phyloP scores from a whole-genome alignment of 2,888 invertebrate species.

The Drosophila crucigera region DNA sequence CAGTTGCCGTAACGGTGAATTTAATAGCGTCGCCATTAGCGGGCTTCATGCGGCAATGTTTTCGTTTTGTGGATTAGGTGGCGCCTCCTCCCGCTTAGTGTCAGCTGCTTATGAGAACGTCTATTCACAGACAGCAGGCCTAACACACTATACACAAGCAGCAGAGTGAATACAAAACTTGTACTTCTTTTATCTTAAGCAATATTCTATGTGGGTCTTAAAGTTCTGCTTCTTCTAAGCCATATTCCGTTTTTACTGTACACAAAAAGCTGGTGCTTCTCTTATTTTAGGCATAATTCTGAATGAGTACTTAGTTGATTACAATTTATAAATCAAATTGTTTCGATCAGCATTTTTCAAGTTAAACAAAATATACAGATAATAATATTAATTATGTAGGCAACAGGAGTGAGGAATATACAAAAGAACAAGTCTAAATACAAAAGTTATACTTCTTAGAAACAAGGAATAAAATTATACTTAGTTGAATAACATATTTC shows the following conservation, averaged over 20 bases:
- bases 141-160: not conserved
- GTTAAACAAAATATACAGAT: not conserved
- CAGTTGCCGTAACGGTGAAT: slow-evolving; percentile 21
- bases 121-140: slow-evolving; percentile 9
- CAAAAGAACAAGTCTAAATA: not conserved
- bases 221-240: not conserved
- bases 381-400: not conserved
- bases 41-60: slow-evolving; percentile 63
- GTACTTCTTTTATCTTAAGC: not conserved
- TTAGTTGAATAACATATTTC: not conserved
- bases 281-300: not conserved
- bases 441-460: not conserved
- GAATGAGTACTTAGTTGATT: not conserved
- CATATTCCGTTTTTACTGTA: not conserved
- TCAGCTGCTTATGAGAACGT: slow-evolving; percentile 28
- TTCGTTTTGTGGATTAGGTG: slow-evolving; percentile 46
- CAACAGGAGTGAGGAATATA: not conserved
- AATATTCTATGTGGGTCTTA: not conserved
- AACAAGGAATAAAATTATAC: not conserved
- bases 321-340: not conserved
- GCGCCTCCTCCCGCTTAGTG: slow-evolving; percentile 26
- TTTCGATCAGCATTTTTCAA: not conserved
- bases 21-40: slow-evolving; percentile 57
- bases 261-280: not conserved
- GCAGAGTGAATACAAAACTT: not conserved